Percentiles rank a stretch among this genome's conserved stretches.
phyloP scores from a whole-genome alignment of 2,113 vertebrate species.

The Cyprinodon variegatus region DNA sequence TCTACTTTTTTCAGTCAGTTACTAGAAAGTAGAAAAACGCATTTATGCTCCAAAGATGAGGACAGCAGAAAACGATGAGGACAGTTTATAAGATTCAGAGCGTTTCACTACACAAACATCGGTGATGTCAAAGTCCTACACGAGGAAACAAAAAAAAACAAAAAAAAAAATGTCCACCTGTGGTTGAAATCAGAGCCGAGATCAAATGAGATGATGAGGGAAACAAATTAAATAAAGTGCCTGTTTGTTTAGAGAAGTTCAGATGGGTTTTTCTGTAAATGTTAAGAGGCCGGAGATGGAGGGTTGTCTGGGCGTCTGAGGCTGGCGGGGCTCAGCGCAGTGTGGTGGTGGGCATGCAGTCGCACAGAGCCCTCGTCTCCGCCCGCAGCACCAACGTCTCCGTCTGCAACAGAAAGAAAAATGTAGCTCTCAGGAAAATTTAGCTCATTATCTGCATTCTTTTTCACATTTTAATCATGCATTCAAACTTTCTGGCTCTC shows the following conservation, averaged over 20 bases:
- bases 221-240: constrained; percentile 69
- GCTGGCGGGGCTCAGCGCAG: constrained; percentile 76
- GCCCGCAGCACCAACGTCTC: constrained; percentile 90
- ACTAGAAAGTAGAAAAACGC: constrained; percentile 63
- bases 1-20: constrained; percentile 55
- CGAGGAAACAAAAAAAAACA: constrained; percentile 19
- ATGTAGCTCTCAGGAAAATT: neutral
- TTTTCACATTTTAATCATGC: neutral
- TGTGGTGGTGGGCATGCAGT: constrained; percentile 85
- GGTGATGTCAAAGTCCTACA: constrained; percentile 44
- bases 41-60: constrained; percentile 29
- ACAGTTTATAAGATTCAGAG: constrained; percentile 18
- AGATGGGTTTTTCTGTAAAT: constrained; percentile 32
- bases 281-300: constrained; percentile 41
- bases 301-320: neutral
- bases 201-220: constrained; percentile 1
- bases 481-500: neutral
- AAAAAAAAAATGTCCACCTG: neutral
- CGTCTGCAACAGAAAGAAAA: constrained; percentile 77
- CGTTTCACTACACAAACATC: constrained; percentile 25
- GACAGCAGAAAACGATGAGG: constrained; percentile 12
- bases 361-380: constrained; percentile 90
- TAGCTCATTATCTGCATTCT: neutral
- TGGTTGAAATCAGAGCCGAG: constrained; percentile 36
- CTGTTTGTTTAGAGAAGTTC: constrained; percentile 38